Evolutionary conservation across 2,888 invertebrate species (phyloP), one percentile per base, ranked within the genome.

Genomic region (Agrochola macilenta): DNA sequence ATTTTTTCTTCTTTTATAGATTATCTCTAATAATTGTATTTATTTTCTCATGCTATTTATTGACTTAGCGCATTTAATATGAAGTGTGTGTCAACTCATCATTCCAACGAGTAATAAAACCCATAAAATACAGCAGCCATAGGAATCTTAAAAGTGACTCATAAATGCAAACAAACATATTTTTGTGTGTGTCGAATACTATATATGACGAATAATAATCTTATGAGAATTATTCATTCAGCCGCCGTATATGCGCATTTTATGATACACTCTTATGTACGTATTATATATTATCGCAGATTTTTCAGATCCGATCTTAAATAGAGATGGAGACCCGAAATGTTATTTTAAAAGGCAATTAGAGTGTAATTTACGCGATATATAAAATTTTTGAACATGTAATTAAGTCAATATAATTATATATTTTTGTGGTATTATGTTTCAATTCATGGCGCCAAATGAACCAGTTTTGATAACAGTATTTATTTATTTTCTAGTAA

Each of bases 341-440:
- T 58, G 72, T 65, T 49, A 71, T 63, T 77, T 83, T 76, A 76
- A 81, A 84, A 64, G 63, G 77, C 2, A 30, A 80, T 85, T 71
- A 75, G 17, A 43, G 12, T 64, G 46, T 68, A 65, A 77, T 83
- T 86, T 75, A 80, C 30, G 60, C 1, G 26, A 63, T 66, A 61
- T 46, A 57, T 70, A 49, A 65, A 60, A 46, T 17, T 8, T 69
- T 80, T 65, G 7, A 76, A 71, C 58, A 66, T 7, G 1, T 52
- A 43, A 63, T 73, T 30, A 69, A 49, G 71, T 20, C 57, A 30
- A 76, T 39, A n/a, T n/a, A n/a, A 20, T 30, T 35, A 20, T 60
- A 9, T 20, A 9, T 20, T 39, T 43, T 30, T 23, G 35, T 52
- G 35, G 30, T 30, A 49, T 49, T 35, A 20, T 60, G 11, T 46